phyloP scores from a whole-genome alignment of 2,113 vertebrate genomes.

The Melanerpes formicivorus region DNA sequence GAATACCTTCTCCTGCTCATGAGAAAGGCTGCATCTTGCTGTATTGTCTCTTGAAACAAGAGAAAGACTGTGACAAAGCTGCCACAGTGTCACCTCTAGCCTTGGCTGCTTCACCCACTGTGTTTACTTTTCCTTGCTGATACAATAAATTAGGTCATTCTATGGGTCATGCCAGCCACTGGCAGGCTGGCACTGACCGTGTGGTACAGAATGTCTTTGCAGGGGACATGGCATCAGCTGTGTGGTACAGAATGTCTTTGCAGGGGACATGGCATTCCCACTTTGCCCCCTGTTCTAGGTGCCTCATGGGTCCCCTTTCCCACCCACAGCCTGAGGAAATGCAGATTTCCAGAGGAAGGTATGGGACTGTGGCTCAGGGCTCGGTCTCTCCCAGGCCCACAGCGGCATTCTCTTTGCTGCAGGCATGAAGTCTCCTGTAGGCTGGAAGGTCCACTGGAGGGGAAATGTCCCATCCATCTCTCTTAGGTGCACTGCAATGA shows the following conservation, averaged over 20 bases:
- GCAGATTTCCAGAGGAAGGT: background rate
- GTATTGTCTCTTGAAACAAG: background rate
- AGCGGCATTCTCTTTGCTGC: background rate
- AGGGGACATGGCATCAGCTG: background rate
- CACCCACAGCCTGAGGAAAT: background rate
- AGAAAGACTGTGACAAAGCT: background rate
- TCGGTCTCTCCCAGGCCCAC: background rate
- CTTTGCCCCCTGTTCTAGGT: background rate
- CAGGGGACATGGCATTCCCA: background rate
- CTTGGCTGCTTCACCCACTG: background rate
- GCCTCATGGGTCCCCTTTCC: background rate
- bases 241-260: background rate
- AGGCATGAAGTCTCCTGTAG: background rate
- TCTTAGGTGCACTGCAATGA: background rate
- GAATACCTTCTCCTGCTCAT: background rate
- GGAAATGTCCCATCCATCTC: constrained; percentile 4
- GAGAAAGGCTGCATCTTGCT: background rate
- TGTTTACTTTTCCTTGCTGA: background rate
- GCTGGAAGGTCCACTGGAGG: constrained; percentile 16
- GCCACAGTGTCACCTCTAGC: background rate
- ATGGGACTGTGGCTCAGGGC: background rate
- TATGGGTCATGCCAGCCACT: background rate
- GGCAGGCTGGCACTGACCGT: background rate
- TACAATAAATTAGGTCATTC: background rate
- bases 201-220: background rate